A percentile compares a stretch with the other conserved stretches of the same genome.
Conservation (phyloP, 2,888 invertebrate species). For the Acrobasis suavella region DNA sequence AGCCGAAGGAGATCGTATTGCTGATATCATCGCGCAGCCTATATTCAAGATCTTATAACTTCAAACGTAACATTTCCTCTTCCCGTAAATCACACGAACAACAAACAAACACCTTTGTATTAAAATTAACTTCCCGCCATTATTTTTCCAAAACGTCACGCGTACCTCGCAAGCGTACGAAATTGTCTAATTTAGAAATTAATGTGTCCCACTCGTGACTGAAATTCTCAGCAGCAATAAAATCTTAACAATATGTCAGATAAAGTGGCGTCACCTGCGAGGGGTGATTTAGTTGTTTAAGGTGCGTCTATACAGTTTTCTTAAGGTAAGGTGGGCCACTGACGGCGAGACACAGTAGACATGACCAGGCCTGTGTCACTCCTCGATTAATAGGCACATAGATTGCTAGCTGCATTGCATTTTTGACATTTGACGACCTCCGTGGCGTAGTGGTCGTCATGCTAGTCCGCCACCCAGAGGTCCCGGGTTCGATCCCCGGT, state of each 20-base stretch:
- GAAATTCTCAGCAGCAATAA: conserved; percentile 28
- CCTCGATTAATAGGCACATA: no score
- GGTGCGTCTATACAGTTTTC: conserved; percentile 31
- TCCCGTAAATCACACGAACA: conserved; percentile 9
- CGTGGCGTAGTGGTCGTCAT: no score
- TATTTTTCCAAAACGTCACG: conserved; percentile 16
- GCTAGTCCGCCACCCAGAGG: no score
- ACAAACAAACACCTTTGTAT: conserved; percentile 11
- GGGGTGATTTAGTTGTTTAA: conserved; percentile 45
- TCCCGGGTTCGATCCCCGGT: no score
- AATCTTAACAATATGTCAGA: conserved; percentile 41
- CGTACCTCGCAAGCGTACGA: conserved; percentile 5
- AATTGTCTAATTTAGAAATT: conserved; percentile 22
- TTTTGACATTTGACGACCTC: no score
- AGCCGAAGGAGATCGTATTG: no score
- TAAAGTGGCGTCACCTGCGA: conserved; percentile 52
- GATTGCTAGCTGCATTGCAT: no score
- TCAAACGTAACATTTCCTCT: neutral
- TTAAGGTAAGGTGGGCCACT: conserved; percentile 34
- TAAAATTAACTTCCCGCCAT: conserved; percentile 9
- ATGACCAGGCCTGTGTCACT: no score
- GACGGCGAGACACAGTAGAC: neutral
- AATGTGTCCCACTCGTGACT: conserved; percentile 8
- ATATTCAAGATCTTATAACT: neutral
- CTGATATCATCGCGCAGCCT: no score